A percentile compares a stretch with the other conserved stretches of the same genome.
These are phyloP conservation scores for Drosophila nigritarsus DNA, from an alignment of 2,888 invertebrate genomes.

Conservation along the genomic window DNA sequence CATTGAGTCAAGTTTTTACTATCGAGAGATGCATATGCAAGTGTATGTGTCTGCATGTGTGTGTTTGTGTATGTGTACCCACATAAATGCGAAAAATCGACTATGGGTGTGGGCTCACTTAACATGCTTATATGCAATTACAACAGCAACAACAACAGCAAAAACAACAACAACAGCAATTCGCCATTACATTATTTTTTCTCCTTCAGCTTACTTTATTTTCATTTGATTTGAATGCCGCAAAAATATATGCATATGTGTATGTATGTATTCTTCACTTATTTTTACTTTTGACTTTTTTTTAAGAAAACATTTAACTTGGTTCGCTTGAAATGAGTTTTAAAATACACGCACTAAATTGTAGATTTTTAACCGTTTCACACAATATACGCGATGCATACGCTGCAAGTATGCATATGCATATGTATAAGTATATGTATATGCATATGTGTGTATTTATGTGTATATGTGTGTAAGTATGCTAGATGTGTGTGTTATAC, in stretches of 20 bases:
- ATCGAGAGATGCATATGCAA: slow-evolving; percentile 43
- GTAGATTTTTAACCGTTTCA: slow-evolving; percentile 61
- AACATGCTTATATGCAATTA: slow-evolving; percentile 39
- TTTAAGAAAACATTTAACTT: slow-evolving; percentile 44
- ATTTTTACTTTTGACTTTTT: slow-evolving; percentile 30
- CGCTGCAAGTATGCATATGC: slow-evolving; percentile 39
- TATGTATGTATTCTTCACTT: slow-evolving; percentile 37
- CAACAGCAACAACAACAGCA: slow-evolving; percentile 8
- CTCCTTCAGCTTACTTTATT: slow-evolving; percentile 49
- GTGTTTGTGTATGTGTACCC: slow-evolving; percentile 13
- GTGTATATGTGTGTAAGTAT: slow-evolving; percentile 53
- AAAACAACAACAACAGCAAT: slow-evolving; percentile 24
- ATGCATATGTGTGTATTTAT: slow-evolving; percentile 40
- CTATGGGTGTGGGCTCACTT: slow-evolving; percentile 75
- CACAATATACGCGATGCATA: slow-evolving; percentile 33
- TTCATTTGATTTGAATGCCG: slow-evolving; percentile 32
- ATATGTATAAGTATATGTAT: slow-evolving; percentile 29
- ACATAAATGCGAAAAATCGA: slow-evolving; percentile 70
- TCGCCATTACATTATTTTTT: slow-evolving; percentile 20
- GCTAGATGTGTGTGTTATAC: slow-evolving; percentile 73
- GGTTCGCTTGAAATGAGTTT: slow-evolving; percentile 62
- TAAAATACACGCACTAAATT: slow-evolving; percentile 66
- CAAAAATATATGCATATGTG: slow-evolving; percentile 41
- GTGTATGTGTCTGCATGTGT: slow-evolving; percentile 15
- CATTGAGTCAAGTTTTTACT: slow-evolving; percentile 74